These are phyloP conservation scores for Xyrichtys novacula DNA, from an alignment of 2,797 vertebrate species.

Conservation along the genomic window DNA sequence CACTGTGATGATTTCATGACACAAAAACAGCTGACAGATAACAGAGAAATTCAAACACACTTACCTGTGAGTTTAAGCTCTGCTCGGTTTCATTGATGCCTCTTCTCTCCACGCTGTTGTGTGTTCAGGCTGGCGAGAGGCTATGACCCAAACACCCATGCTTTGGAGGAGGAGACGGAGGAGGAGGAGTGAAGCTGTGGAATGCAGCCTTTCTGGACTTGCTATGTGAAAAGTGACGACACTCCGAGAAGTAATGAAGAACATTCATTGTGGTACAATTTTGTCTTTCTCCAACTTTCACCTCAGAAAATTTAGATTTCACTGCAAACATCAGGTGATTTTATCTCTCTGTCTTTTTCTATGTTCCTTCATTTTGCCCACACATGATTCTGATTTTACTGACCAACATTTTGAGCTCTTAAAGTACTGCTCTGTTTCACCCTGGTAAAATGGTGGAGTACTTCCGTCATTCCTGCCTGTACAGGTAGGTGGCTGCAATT, in stretches of 20 bases:
- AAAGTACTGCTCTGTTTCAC: accelerated
- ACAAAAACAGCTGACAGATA: not conserved
- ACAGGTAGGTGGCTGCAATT: too few relatives aligned
- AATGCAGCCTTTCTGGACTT: slow-evolving; percentile 65
- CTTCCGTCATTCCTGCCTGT: not conserved
- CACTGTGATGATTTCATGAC: not conserved
- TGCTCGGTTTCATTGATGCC: slow-evolving; percentile 1
- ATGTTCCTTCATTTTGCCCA: too few relatives aligned
- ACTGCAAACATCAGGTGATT: not conserved
- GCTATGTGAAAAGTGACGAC: slow-evolving; percentile 36
- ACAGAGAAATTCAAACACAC: not conserved
- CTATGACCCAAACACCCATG: slow-evolving; percentile 19
- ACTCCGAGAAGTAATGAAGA: slow-evolving; percentile 12
- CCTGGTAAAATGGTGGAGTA: not conserved
- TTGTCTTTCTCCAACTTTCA: not conserved
- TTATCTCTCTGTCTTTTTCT: not conserved
- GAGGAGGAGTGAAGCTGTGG: slow-evolving; percentile 49
- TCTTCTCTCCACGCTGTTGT: not conserved
- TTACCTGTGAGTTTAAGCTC: slow-evolving; percentile 49
- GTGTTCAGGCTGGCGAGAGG: slow-evolving; percentile 14
- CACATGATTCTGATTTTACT: too few relatives aligned
- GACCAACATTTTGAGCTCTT: too few relatives aligned
- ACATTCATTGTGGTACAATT: not conserved
- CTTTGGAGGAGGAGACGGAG: slow-evolving; percentile 15
- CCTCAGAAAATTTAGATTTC: not conserved